These are phyloP conservation scores for Hyposmocoma kahamanoa DNA, from an alignment of 1,140 invertebrate genomes.

Conservation along the genomic window DNA sequence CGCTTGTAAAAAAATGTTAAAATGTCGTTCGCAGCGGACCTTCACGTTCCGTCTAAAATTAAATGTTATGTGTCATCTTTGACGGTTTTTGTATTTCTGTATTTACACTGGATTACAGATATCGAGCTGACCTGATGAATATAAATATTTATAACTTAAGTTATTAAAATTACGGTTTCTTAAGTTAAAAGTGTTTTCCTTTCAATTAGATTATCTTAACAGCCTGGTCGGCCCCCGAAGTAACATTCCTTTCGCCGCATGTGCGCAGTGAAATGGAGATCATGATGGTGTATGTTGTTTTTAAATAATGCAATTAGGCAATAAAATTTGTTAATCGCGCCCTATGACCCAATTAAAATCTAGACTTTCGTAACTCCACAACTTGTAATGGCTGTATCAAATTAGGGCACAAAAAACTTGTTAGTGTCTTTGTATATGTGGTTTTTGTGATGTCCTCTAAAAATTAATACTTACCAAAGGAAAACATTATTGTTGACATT, in stretches of 20 bases:
- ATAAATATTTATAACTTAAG: constrained; percentile 77
- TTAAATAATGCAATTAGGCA: constrained; percentile 55
- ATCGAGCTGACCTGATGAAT: constrained; percentile 76
- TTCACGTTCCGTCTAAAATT: constrained; percentile 74
- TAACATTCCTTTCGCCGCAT: constrained; percentile 70
- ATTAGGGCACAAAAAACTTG: constrained; percentile 70
- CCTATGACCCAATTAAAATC: constrained; percentile 49
- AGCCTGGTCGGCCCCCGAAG: constrained; percentile 64
- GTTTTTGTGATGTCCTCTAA: constrained; percentile 60
- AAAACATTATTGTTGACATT: constrained; percentile 57
- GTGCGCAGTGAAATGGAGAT: constrained; percentile 68
- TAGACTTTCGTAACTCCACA: constrained; percentile 52
- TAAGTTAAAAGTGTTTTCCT: constrained; percentile 79
- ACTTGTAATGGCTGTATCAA: constrained; percentile 67
- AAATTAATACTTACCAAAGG: constrained; percentile 58
- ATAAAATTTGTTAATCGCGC: constrained; percentile 55
- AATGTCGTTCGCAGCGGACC: constrained; percentile 73
- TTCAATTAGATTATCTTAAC: constrained; percentile 47
- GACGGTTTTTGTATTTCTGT: constrained; percentile 76
- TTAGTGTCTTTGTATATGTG: constrained; percentile 63
- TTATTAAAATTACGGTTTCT: constrained; percentile 77
- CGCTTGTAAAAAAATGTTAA: constrained; percentile 74
- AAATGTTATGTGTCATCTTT: constrained; percentile 76
- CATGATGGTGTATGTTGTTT: constrained; percentile 63
- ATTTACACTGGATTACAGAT: constrained; percentile 76